Base-by-base conservation (phyloP, 1,140 invertebrate genomes). In the Ericerus pela region DNA sequence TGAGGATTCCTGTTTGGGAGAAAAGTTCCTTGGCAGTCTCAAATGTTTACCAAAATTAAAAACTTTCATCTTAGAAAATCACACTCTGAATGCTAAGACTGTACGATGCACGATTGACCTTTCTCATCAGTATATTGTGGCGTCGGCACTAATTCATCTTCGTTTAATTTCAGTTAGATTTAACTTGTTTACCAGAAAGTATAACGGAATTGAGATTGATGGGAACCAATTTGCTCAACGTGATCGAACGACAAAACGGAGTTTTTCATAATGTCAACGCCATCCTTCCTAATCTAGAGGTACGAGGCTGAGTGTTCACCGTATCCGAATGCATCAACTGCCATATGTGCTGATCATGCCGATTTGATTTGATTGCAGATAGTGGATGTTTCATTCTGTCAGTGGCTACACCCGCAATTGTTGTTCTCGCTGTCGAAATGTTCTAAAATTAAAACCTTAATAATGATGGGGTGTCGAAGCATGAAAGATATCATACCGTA, bases 401-500 rank as follows among this genome's bases (percentile, higher is more conserved):
- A 70, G n/a, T 85, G 82, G 82, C 73, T 85, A 61, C 75, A 78
- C 51, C 75, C 79, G 0, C 80, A 83, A 61, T 76, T 78, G 12
- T 67, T 85, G 8, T 68, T 86, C 65, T 74, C 78, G 22, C 71
- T 85, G 1, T 84, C 81, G 63, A 85, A 85, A 72, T 66, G 82
- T 61, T 68, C 71, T 2, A 65, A 70, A 24, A 68, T 86, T 4
- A 72, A 72, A 29, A 72, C 75, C 53, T 69, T 86, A 2, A 69
- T 72, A 60, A 61, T 82, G 27, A 69, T 77, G 58, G 76, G 79
- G 5, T 85, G 82, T 65, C 64, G 68, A 47, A 69, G 73, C 55
- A 66, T 86, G 53, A 73, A 73, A 20, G 81, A 84, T 64, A 84
- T 81, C 65, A 76, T 85, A 14, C 80, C 82, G 0, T 86, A 86